A percentile compares a stretch with the other conserved stretches of the same genome.
Conservation (phyloP, 2,113 vertebrate genomes). For the Psophia crepitans region DNA sequence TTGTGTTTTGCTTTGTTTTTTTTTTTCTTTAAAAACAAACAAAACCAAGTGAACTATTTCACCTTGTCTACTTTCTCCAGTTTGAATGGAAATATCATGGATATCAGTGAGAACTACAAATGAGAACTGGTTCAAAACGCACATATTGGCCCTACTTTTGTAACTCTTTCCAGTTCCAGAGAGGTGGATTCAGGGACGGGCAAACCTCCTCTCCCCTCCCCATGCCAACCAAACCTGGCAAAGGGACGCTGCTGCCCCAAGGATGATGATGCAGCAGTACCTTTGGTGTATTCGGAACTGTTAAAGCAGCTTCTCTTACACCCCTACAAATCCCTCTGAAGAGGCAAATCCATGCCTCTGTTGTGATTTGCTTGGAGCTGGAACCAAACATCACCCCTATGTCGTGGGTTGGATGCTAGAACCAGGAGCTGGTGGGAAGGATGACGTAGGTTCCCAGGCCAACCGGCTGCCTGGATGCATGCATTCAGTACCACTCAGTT, state of each 20-base stretch:
- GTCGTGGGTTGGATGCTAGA: not conserved
- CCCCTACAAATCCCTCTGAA: not conserved
- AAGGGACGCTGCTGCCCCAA: not conserved
- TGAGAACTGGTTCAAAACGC: not conserved
- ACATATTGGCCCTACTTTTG: not conserved
- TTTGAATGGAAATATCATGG: not conserved
- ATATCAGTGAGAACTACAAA: not conserved
- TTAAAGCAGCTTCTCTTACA: not conserved
- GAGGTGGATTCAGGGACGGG: not conserved
- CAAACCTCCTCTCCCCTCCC: not conserved
- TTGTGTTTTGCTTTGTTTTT: rapidly evolving
- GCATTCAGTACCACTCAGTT: not conserved
- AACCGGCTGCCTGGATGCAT: not conserved
- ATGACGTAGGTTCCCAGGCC: not conserved
- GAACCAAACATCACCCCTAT: not conserved
- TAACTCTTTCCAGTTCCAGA: not conserved
- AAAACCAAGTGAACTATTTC: not conserved
- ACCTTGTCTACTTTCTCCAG: not conserved
- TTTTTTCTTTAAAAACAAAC: not conserved
- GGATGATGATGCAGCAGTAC: not conserved
- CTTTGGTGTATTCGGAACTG: not conserved
- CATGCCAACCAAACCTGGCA: not conserved
- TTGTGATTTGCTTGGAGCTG: not conserved
- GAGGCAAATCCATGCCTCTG: not conserved
- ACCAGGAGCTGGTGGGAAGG: not conserved